Evolutionary conservation across 2,888 invertebrate genomes (phyloP).

Genomic region (Dasysyrphus albostriatus): DNA sequence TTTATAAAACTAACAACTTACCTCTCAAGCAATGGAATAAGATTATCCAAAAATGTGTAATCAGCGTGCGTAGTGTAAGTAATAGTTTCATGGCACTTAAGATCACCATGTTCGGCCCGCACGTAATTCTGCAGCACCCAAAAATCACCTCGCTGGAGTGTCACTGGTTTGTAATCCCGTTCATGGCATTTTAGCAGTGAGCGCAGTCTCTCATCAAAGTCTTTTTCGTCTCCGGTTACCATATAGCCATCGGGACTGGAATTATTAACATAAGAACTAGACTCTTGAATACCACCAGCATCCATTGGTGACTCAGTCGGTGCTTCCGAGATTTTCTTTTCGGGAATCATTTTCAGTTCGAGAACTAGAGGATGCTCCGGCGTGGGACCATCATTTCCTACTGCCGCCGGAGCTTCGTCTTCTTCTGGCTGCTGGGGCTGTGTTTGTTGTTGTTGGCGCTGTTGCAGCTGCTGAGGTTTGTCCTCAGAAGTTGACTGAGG

Average conservation of each 20-base stretch:
- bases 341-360: constrained; percentile 66
- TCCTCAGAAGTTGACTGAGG: constrained; percentile 77
- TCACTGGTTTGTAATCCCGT: constrained; percentile 86
- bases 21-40: constrained; percentile 92
- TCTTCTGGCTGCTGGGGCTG: constrained; percentile 67
- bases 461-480: constrained; percentile 79
- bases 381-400: constrained; percentile 54
- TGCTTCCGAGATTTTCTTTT: constrained; percentile 77
- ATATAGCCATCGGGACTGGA: constrained; percentile 81
- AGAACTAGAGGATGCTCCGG: constrained; percentile 53
- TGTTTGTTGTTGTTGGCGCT: constrained; percentile 75
- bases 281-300: constrained; percentile 62
- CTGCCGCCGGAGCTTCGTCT: constrained; percentile 61
- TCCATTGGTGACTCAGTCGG: constrained; percentile 76
- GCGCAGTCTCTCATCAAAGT: constrained; percentile 82
- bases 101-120: constrained; percentile 87
- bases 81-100: constrained; percentile 92
- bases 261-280: constrained; percentile 79
- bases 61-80: constrained; percentile 97
- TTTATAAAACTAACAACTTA: constrained; percentile 76
- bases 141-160: constrained; percentile 90
- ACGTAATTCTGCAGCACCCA: constrained; percentile 96
- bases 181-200: constrained; percentile 87
- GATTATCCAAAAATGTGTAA: constrained; percentile 95
- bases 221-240: constrained; percentile 82